A percentile compares a stretch with the other conserved stretches of the same genome.
Evolutionary conservation across 92 coral and sea anemone species (phyloP).

Genomic region (Hydrozoanthus gracilis): DNA sequence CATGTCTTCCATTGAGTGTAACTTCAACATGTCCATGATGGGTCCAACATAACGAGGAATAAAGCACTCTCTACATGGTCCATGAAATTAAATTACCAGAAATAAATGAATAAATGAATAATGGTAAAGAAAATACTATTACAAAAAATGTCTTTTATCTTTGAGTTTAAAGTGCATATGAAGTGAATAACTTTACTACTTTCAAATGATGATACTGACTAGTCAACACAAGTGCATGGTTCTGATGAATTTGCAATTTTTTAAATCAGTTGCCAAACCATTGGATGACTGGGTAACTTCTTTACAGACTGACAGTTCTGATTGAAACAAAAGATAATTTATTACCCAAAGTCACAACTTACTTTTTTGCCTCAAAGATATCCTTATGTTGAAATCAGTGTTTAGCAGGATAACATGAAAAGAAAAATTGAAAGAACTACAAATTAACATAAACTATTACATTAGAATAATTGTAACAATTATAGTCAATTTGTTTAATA

Average conservation of each 20-base stretch:
- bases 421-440: background rate
- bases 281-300: no score
- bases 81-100: background rate
- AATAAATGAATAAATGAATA: background rate
- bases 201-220: no score
- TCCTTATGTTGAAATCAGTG: constrained; percentile 49
- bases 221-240: no score
- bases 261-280: no score
- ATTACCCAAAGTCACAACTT: constrained; percentile 3
- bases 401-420: background rate
- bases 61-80: constrained; percentile 71
- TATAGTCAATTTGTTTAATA: background rate
- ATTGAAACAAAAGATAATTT: no score
- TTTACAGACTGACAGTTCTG: no score
- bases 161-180: no score
- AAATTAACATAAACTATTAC: background rate
- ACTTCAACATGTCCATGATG: constrained; percentile 90
- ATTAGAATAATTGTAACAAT: background rate
- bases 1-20: constrained; percentile 85
- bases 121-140: no score
- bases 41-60: constrained; percentile 92
- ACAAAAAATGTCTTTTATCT: no score
- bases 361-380: constrained; percentile 77
- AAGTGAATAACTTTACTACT: no score
- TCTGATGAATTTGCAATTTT: no score